Base-by-base conservation (phyloP, 2,113 vertebrate species). In the Dipodomys stephensi region DNA sequence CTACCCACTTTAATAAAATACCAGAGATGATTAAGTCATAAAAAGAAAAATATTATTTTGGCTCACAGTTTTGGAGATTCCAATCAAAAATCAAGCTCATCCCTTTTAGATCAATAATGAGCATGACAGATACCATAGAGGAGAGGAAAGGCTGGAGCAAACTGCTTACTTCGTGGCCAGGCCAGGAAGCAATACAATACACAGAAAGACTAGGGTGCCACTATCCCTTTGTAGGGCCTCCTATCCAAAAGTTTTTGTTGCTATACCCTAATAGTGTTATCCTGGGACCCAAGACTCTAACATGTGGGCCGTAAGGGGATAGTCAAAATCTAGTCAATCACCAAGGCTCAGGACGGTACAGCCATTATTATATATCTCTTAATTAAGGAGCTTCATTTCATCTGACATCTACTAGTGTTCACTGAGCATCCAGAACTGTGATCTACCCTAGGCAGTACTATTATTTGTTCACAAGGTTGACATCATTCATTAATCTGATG, bases 381-480 rank as follows among this genome's bases (percentile, higher is more conserved):
- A 44, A 62, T 69, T 44, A 44, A 25, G 53, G 11, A 30, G 27
- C 49, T 44, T 64, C 12, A 53, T 53, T 53, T 18, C 8, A 28
- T 35, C 32, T 64, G 25, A 65, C 11, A 20, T 1, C 64, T 44
- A 35, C 7, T 35, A 44, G 25, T 44, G 6, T 32, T 71, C 32
- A n/a, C 12, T 77, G 84, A 28, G 32, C 60, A 12, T 64, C 46
- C 35, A 57, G 10, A 57, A 44, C 46, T 74, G 35, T 39, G 27
- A 68, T 12, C 10, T 49, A n/a, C 53, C 6, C 44, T 68, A 53
- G 28, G 28, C 19, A 71, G 7, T 68, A 20, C 8, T 64, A 82
- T 16, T 32, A 22, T 49, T 84, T 93, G 49, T 57, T 94, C 28
- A 94, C 20, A 88, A 85, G 67, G 80, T 57, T 81, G 27, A 77